Conservation (phyloP, 1,140 invertebrate genomes). For the Bursaphelenchus mucronatus region DNA sequence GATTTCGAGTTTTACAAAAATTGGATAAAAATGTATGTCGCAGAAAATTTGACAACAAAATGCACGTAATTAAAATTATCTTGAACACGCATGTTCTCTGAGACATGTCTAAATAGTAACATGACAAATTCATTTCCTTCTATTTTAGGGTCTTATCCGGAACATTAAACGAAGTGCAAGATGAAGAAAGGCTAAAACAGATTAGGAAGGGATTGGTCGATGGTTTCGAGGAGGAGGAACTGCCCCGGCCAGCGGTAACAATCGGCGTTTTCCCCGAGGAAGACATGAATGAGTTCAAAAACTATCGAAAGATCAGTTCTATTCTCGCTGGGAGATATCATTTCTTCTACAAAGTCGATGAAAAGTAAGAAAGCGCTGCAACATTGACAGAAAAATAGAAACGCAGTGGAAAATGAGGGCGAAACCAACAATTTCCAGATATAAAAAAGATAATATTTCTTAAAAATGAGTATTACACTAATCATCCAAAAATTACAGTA, state of each 20-base stretch:
- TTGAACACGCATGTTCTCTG: conserved; percentile 8
- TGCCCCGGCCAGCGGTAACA: conserved; percentile 26
- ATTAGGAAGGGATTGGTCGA: conserved; percentile 14
- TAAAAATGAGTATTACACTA: background rate
- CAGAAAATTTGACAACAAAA: conserved; percentile 5
- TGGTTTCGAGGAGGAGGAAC: conserved; percentile 3
- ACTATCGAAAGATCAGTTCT: conserved; percentile 20
- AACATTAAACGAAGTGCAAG: conserved; percentile 9
- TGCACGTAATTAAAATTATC: background rate
- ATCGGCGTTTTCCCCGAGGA: conserved; percentile 36
- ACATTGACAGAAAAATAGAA: too few species aligned
- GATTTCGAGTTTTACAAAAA: conserved; percentile 41
- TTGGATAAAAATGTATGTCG: conserved; percentile 27
- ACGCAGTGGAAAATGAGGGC: background rate
- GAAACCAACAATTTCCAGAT: too few species aligned
- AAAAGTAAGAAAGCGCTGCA: conserved; percentile 17
- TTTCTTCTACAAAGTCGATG: conserved; percentile 38
- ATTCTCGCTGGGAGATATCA: conserved; percentile 39
- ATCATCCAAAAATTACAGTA: conserved; percentile 16
- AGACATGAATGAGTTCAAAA: conserved; percentile 33
- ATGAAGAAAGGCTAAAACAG: conserved; percentile 19
- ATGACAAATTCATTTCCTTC: conserved; percentile 10
- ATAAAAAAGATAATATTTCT: too few species aligned
- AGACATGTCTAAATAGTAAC: conserved; percentile 15
- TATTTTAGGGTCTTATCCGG: conserved; percentile 27